These are phyloP conservation scores for Anas capensis DNA, from an alignment of 2,797 vertebrate species.

Conservation along the genomic window DNA sequence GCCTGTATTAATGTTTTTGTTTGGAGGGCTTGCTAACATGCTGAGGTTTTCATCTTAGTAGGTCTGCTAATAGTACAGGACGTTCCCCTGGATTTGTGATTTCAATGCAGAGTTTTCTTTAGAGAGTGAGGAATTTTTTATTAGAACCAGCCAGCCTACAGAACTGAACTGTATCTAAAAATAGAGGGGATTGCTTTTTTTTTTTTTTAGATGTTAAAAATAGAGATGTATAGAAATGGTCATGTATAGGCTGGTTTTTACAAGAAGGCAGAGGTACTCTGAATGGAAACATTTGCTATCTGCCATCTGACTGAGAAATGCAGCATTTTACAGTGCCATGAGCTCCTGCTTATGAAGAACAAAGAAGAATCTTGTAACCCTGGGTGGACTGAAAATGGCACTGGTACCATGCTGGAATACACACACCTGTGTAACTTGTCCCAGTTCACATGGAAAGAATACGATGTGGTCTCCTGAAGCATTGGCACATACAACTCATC, in stretches of 20 bases:
- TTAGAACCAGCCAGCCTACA: constrained; percentile 68
- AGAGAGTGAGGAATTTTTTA: constrained; percentile 68
- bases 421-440: background rate
- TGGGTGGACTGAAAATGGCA: background rate
- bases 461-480: background rate
- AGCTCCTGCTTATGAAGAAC: background rate
- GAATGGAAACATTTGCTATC: constrained; percentile 53
- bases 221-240: constrained; percentile 67
- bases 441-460: background rate
- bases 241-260: constrained; percentile 48
- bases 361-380: background rate
- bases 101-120: constrained; percentile 61
- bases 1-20: background rate
- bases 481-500: background rate
- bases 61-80: constrained; percentile 56
- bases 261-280: constrained; percentile 39
- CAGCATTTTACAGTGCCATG: background rate
- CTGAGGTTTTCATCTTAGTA: constrained; percentile 63
- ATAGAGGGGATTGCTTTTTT: constrained; percentile 69
- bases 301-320: background rate
- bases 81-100: constrained; percentile 53
- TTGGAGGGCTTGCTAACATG: constrained; percentile 4
- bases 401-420: background rate
- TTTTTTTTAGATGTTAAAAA: constrained; percentile 74
- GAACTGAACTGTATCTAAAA: constrained; percentile 68